Evolutionary conservation across 2,888 invertebrate species (phyloP).

Genomic region (Dioctria rufipes): DNA sequence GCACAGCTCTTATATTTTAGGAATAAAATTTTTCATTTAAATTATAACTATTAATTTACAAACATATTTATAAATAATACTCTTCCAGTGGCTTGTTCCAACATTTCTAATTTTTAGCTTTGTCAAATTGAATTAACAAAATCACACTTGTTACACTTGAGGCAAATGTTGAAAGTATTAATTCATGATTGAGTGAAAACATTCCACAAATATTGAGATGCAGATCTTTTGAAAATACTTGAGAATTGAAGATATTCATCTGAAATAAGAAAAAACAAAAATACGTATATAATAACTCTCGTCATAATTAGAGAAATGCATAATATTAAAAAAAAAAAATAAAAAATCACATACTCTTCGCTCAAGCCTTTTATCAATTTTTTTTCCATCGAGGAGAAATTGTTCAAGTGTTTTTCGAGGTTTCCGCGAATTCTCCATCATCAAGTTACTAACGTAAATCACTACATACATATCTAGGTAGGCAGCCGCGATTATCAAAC

Average conservation of each 20-base stretch:
- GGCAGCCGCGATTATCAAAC: not conserved
- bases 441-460: constrained; percentile 1
- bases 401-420: not conserved
- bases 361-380: constrained; percentile 7
- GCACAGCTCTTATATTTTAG: too few species aligned
- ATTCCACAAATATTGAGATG: constrained; percentile 19
- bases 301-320: too few species aligned
- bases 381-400: not conserved
- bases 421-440: constrained; percentile 17
- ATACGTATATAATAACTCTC: not conserved
- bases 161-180: constrained; percentile 4
- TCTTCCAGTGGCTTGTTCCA: too few species aligned
- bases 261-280: constrained; percentile 3
- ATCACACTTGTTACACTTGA: constrained; percentile 27
- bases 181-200: constrained; percentile 4
- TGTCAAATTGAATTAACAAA: constrained; percentile 38
- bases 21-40: too few species aligned
- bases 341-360: not conserved
- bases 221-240: not conserved
- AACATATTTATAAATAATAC: too few species aligned
- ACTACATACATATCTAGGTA: not conserved
- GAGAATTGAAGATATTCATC: constrained; percentile 13
- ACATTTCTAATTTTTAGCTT: too few species aligned
- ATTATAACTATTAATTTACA: too few species aligned
- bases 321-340: too few species aligned